Conservation (phyloP, 2,113 vertebrate species). For the Tachuris rubrigastra region DNA sequence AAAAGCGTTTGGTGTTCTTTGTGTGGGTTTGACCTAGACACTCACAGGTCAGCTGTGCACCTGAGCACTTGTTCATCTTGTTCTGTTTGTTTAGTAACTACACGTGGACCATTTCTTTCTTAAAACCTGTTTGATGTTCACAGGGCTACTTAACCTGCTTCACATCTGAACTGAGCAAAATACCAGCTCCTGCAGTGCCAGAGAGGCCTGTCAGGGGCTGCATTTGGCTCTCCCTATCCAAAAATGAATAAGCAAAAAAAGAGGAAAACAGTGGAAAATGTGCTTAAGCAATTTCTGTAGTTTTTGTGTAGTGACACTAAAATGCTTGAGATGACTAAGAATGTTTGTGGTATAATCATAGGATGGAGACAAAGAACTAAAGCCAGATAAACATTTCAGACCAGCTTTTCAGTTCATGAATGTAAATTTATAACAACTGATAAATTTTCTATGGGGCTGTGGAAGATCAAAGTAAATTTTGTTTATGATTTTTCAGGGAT, state of each 20-base stretch:
- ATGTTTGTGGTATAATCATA: not conserved
- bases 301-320: not conserved
- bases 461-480: conserved; percentile 19
- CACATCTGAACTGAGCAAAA: not conserved
- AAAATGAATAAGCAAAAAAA: not conserved
- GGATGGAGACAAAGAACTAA: not conserved
- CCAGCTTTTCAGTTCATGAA: not conserved
- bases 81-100: not conserved
- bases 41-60: not conserved
- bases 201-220: not conserved
- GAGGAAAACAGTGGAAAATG: not conserved
- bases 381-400: conserved; percentile 31
- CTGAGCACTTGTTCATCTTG: not conserved
- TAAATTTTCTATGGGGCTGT: not conserved
- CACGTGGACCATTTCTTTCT: not conserved
- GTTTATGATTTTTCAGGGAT: conserved; percentile 18
- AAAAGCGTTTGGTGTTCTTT: not conserved
- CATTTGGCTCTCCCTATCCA: not conserved
- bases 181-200: not conserved
- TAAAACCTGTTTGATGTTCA: not conserved
- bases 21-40: not conserved
- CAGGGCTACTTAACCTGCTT: not conserved
- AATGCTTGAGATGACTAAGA: not conserved
- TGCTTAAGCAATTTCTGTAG: not conserved
- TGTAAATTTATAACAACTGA: not conserved